phyloP scores from a whole-genome alignment of 2,113 vertebrate species.

The Lepisosteus osseus region DNA sequence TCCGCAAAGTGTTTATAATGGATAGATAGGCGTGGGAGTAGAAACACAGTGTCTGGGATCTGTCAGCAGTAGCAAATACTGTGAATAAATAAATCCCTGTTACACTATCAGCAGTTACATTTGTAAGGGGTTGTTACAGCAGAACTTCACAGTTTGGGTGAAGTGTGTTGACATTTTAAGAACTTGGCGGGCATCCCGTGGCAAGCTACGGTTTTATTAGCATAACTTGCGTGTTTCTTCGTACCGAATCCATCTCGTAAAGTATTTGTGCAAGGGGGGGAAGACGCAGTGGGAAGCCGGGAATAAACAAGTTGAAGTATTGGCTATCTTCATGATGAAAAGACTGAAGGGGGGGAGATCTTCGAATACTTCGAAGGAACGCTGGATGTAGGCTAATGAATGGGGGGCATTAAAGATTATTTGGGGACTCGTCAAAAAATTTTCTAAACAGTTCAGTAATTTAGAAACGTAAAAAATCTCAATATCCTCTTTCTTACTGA shows the following conservation, averaged over 20 bases:
- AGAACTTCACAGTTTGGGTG: constrained; percentile 5
- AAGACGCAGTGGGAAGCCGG: background rate
- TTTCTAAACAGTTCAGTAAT: constrained; percentile 70
- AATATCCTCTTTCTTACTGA: constrained; percentile 77
- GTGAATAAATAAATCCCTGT: constrained; percentile 10
- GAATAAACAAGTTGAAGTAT: constrained; percentile 1
- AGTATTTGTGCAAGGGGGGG: background rate
- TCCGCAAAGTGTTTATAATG: background rate
- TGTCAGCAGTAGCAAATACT: constrained; percentile 17
- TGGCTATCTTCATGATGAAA: background rate
- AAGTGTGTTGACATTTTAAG: constrained; percentile 20
- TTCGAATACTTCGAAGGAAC: background rate
- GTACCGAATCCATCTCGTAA: constrained; percentile 6
- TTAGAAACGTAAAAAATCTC: constrained; percentile 70
- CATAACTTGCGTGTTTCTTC: constrained; percentile 12
- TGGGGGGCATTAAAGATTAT: constrained; percentile 55
- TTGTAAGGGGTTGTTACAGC: constrained; percentile 3
- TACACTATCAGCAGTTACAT: constrained; percentile 4
- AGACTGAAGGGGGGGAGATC: background rate
- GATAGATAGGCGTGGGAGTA: constrained; percentile 11
- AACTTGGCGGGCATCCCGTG: constrained; percentile 7
- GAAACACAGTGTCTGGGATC: constrained; percentile 15
- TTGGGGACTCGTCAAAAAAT: constrained; percentile 77
- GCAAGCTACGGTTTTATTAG: constrained; percentile 8
- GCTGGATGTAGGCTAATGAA: constrained; percentile 16